Conservation (phyloP, 2,888 invertebrate genomes). For the Brachynemurus nebulosus region DNA sequence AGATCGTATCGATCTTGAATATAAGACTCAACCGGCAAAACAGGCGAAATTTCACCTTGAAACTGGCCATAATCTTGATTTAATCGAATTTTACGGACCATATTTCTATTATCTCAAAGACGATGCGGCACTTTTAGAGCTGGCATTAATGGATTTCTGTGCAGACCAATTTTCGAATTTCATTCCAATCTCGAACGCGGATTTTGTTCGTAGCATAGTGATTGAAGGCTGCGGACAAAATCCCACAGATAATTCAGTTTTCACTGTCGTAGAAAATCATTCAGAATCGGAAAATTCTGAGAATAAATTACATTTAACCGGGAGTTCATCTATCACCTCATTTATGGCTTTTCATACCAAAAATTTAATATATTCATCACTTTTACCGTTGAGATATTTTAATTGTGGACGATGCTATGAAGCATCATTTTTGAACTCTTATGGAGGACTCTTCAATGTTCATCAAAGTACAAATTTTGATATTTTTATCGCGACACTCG, state of each 20-base stretch:
- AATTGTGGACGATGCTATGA: slow-evolving; percentile 55
- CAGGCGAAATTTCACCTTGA: slow-evolving; percentile 37
- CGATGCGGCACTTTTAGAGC: slow-evolving; percentile 58
- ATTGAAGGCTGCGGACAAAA: slow-evolving; percentile 57
- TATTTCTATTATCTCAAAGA: slow-evolving; percentile 47
- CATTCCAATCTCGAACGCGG: slow-evolving; percentile 56
- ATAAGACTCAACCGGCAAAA: slow-evolving; percentile 23
- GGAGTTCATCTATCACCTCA: slow-evolving; percentile 56
- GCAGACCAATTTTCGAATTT: slow-evolving; percentile 36
- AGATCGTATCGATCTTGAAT: slow-evolving; percentile 25
- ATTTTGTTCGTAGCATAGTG: slow-evolving; percentile 61
- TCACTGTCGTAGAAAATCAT: slow-evolving; percentile 45
- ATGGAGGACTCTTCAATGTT: slow-evolving; percentile 46
- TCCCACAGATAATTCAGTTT: slow-evolving; percentile 37
- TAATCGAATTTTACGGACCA: slow-evolving; percentile 44
- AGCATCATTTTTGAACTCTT: slow-evolving; percentile 30
- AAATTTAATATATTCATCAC: slow-evolving; percentile 42
- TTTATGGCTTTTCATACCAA: slow-evolving; percentile 62
- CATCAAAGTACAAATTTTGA: slow-evolving; percentile 56
- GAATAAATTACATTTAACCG: slow-evolving; percentile 56
- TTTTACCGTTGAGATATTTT: slow-evolving; percentile 56
- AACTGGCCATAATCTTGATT: slow-evolving; percentile 36
- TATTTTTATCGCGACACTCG: slow-evolving; percentile 44
- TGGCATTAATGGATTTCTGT: slow-evolving; percentile 41
- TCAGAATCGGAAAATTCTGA: slow-evolving; percentile 34